Percentiles rank a stretch among this genome's conserved stretches.
Evolutionary conservation across 1,140 invertebrate species (phyloP).

Genomic region (Diorhabda sublineata): DNA sequence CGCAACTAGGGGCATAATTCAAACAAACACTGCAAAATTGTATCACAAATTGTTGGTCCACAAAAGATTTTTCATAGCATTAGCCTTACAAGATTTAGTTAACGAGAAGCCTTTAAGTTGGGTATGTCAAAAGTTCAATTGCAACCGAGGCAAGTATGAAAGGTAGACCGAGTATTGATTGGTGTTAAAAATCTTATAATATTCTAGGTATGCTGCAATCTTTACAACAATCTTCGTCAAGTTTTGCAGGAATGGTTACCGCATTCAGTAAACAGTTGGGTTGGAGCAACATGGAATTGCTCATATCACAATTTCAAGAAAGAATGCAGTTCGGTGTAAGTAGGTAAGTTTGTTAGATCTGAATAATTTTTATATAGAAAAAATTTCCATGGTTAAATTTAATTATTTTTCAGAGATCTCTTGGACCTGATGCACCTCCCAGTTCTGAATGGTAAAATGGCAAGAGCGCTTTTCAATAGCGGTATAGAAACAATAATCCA

Average conservation of each 20-base stretch:
- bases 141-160: conserved; percentile 60
- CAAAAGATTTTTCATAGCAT: conserved; percentile 82
- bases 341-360: neutral
- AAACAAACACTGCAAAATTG: conserved; percentile 30
- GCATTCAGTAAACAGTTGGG: conserved; percentile 72
- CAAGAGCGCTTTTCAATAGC: conserved; percentile 77
- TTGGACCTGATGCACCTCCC: conserved; percentile 86
- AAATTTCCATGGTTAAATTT: neutral
- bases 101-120: conserved; percentile 78
- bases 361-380: too few relatives aligned
- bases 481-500: conserved; percentile 76
- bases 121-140: conserved; percentile 80
- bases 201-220: conserved; percentile 71
- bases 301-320: conserved; percentile 90
- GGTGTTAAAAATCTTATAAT: neutral
- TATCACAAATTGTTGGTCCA: conserved; percentile 48
- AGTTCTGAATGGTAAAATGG: conserved; percentile 78
- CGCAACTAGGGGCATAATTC: conserved; percentile 62
- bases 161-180: neutral
- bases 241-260: conserved; percentile 78
- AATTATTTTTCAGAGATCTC: conserved; percentile 61
- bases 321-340: conserved; percentile 92
- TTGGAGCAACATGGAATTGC: conserved; percentile 85
- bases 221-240: conserved; percentile 90
- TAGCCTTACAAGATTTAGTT: conserved; percentile 90